phyloP scores from a whole-genome alignment of 1,140 invertebrate species.

The Brachionus sp. region DNA sequence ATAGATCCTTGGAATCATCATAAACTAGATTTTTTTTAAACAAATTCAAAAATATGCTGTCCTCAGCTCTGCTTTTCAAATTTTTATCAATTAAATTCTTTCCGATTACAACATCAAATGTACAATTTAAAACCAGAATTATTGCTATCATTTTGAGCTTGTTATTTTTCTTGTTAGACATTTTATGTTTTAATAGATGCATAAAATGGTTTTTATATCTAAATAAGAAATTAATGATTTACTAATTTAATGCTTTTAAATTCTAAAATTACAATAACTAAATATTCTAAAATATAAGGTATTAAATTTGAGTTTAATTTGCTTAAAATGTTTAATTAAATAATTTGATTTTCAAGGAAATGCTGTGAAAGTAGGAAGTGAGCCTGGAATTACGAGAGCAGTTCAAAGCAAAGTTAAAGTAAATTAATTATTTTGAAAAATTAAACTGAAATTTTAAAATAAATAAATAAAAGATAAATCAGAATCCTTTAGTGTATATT shows the following conservation, averaged over 20 bases:
- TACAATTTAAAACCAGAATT: neutral
- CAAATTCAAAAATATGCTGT: neutral
- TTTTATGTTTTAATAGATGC: neutral
- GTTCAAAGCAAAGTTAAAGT: conserved; percentile 37
- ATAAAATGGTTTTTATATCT: neutral
- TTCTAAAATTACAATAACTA: neutral
- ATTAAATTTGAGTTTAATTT: neutral
- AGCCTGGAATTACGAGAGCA: conserved; percentile 33
- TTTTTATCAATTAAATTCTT: neutral
- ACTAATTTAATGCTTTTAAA: neutral
- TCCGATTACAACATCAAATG: neutral
- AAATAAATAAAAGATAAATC: neutral
- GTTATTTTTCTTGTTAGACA: neutral
- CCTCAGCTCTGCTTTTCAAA: neutral
- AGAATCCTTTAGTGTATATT: conserved; percentile 11
- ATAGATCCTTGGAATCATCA: neutral
- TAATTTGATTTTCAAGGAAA: conserved; percentile 4
- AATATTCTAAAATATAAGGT: neutral
- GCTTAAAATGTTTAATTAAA: neutral
- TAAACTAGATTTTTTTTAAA: neutral
- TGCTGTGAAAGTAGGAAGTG: conserved; percentile 28
- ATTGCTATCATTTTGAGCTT: neutral
- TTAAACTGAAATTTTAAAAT: neutral
- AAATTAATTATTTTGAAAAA: neutral
- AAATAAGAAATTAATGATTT: neutral